phyloP scores from a whole-genome alignment of 1,140 invertebrate genomes.

The Diploscapter pachys region DNA sequence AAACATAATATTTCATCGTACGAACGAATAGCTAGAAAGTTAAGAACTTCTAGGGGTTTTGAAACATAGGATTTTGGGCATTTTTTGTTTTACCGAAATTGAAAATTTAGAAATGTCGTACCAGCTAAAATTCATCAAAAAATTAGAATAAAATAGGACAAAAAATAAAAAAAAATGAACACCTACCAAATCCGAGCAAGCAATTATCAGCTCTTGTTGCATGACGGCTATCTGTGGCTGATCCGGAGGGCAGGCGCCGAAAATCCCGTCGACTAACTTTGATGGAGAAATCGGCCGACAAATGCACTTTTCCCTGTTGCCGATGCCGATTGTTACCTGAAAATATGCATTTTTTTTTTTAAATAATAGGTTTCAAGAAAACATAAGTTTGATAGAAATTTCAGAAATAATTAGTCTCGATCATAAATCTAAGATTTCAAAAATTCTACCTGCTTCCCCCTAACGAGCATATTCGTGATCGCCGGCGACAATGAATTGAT shows the following conservation, averaged over 20 bases:
- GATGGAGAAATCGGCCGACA: conserved; percentile 90
- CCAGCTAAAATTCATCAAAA: no score
- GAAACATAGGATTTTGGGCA: no score
- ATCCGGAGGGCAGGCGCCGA: conserved; percentile 68
- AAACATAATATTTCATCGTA: no score
- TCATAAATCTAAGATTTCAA: no score
- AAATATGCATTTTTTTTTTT: no score
- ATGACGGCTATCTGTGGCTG: conserved; percentile 89
- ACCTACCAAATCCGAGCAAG: conserved; percentile 79
- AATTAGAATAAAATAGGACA: no score
- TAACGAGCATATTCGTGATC: conserved; percentile 90
- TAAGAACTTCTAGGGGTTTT: no score
- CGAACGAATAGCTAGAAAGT: no score
- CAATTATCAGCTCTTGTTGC: conserved; percentile 82
- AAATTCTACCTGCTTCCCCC: conserved; percentile 81
- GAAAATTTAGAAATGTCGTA: no score
- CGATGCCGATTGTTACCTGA: conserved; percentile 87
- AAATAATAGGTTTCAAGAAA: conserved; percentile 8
- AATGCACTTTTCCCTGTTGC: conserved; percentile 84
- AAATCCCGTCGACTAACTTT: conserved; percentile 60
- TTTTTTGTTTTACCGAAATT: no score
- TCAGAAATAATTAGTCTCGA: no score
- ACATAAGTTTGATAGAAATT: background rate
- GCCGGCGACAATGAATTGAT: conserved; percentile 97
- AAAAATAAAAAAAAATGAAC: no score